Base-by-base conservation (phyloP, 2,888 invertebrate species). In the Dasysyrphus albostriatus region DNA sequence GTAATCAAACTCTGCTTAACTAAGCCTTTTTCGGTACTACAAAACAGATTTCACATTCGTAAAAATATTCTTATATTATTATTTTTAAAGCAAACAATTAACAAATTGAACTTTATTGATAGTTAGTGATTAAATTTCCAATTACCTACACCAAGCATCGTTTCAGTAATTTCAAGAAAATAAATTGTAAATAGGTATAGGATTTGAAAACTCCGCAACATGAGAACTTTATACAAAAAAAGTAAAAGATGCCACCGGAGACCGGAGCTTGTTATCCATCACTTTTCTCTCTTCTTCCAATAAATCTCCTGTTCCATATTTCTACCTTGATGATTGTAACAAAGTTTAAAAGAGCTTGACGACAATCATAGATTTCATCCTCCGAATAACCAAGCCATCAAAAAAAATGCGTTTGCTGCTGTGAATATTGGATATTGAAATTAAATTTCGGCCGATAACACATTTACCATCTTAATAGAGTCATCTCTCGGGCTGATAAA, bases 361-460 rank as follows among this genome's bases (percentile, higher is more conserved):
- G n/a, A 44, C 0, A 44, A 6, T 24, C 14, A 12, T 14, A 12
- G 37, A 39, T 19, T 39, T 59, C 12, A 44, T 32, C 29, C 14
- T 47, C 14, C 14, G 9, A 63, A 42, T 9, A 44, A 19, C 14
- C 14, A 5, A 37, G 9, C 6, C 37, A 69, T 2, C 67, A 16
- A 24, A 39, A 32, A 39, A 51, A 14, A 54, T 72, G 32, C 49
- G 10, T 24, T 72, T 34, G 47, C 44, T 54, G n/a, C 34, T 19
- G 39, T 24, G 39, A 47, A 63, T 54, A 59, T 56, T 63, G 44
- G 44, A 76, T 16, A 51, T 39, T 59, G 65, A 58, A 82, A 82
- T 82, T 65, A 65, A 76, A 72, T 82, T 82, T 65, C 24, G 47
- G 63, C 77, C 70, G 76, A 65, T 82, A 76, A 82, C 49, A 47